Conservation (phyloP, 2,888 invertebrate genomes). For the Perizoma flavofasciatum region DNA sequence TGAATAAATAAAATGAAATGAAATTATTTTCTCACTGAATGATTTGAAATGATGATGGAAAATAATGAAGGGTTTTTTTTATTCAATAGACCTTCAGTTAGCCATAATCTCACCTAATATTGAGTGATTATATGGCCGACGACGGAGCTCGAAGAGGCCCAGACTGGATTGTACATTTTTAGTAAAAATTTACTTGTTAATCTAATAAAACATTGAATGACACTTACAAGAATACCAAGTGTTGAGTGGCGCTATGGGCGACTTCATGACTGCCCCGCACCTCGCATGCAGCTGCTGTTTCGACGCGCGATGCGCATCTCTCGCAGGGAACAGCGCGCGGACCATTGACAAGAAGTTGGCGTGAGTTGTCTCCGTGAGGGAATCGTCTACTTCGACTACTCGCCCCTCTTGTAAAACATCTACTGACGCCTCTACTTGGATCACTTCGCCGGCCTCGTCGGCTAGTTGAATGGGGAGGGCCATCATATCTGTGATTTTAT, state of each 20-base stretch:
- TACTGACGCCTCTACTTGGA: constrained; percentile 57
- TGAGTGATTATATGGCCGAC: too few species aligned
- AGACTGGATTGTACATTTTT: too few species aligned
- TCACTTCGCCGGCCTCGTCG: constrained; percentile 78
- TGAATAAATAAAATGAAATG: too few species aligned
- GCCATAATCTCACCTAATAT: too few species aligned
- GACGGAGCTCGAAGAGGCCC: too few species aligned
- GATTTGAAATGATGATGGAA: too few species aligned
- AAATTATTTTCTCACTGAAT: too few species aligned
- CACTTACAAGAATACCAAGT: constrained; percentile 88
- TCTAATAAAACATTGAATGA: too few species aligned
- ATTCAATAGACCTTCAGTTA: too few species aligned
- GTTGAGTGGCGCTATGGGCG: constrained; percentile 91
- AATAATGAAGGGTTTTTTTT: too few species aligned
- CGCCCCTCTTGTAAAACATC: constrained; percentile 42
- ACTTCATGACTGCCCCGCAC: constrained; percentile 89
- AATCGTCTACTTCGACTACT: constrained; percentile 59
- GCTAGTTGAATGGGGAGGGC: constrained; percentile 89
- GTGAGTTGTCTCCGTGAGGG: constrained; percentile 91
- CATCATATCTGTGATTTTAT: constrained; percentile 86
- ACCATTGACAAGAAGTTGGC: constrained; percentile 94
- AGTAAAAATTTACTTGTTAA: too few species aligned
- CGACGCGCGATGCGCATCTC: constrained; percentile 92
- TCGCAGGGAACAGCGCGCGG: constrained; percentile 93
- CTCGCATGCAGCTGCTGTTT: constrained; percentile 89